Evolutionary conservation across 2,113 vertebrate species (phyloP).

Genomic region (Zosterops hypoxanthus): DNA sequence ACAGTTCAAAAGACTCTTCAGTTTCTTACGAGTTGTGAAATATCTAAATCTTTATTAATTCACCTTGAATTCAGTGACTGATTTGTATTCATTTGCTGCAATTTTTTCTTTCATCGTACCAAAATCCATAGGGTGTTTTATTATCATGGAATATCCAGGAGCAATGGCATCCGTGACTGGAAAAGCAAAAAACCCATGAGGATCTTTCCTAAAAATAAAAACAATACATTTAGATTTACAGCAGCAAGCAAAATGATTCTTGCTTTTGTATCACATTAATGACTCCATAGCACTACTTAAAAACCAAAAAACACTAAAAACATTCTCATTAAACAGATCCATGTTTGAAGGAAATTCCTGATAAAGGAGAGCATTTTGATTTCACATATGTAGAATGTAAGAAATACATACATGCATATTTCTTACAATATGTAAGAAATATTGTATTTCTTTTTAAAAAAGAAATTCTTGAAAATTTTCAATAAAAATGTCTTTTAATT

Average conservation of each 20-base stretch:
- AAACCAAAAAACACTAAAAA: background rate
- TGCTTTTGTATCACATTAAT: background rate
- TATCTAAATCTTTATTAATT: background rate
- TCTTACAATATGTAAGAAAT: no score
- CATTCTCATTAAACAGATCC: background rate
- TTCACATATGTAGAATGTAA: background rate
- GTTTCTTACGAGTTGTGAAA: background rate
- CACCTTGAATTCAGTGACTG: slow-evolving; percentile 98
- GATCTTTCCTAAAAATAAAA: slow-evolving; percentile 87
- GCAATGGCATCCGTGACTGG: slow-evolving; percentile 97
- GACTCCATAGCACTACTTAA: background rate
- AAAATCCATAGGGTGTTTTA: slow-evolving; percentile 99
- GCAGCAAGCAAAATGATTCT: background rate
- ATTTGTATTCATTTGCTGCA: slow-evolving; percentile 91
- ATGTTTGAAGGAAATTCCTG: background rate
- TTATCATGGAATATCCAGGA: slow-evolving; percentile 97
- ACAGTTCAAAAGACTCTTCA: background rate
- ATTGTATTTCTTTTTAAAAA: background rate
- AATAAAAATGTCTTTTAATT: background rate
- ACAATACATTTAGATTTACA: background rate
- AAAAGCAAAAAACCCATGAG: slow-evolving; percentile 96
- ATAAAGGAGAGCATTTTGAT: background rate
- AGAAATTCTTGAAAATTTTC: background rate
- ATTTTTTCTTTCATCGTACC: slow-evolving; percentile 98
- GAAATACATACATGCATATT: no score